Conservation (phyloP, 2,797 vertebrate genomes). For the Leontocebus nigricollis region DNA sequence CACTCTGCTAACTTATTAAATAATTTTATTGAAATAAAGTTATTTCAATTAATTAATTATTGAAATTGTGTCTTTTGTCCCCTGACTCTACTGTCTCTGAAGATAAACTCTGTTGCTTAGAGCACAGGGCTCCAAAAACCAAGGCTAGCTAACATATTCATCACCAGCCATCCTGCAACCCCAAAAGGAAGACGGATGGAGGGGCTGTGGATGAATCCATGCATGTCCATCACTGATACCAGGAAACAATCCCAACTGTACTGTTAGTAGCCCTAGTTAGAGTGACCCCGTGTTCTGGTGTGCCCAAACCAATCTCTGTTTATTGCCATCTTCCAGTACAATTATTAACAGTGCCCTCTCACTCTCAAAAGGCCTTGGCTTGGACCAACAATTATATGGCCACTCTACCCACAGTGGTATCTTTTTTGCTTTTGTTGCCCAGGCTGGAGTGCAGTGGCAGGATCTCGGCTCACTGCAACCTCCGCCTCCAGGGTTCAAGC, state of each 20-base stretch:
- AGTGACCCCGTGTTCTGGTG: background rate
- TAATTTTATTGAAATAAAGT: no score
- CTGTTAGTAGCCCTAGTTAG: background rate
- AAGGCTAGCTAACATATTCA: background rate
- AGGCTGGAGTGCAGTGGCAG: no score
- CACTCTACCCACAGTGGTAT: no score
- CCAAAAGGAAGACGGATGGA: background rate
- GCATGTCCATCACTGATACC: fast-evolving
- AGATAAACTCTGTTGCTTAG: background rate
- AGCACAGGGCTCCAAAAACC: background rate
- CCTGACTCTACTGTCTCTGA: background rate
- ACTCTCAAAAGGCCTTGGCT: background rate
- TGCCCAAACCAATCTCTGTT: background rate
- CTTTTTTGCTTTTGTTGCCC: no score
- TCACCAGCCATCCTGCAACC: background rate
- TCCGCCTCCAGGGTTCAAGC: no score
- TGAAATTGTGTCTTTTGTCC: background rate
- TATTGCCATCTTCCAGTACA: background rate
- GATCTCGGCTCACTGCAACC: no score
- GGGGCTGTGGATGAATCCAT: no score
- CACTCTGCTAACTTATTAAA: no score
- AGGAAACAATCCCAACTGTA: background rate
- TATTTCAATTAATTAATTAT: background rate
- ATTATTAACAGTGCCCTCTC: background rate
- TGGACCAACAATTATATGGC: background rate